Base-by-base conservation (phyloP, 1,140 invertebrate genomes). In the Mycetomoellerius zeteki region DNA sequence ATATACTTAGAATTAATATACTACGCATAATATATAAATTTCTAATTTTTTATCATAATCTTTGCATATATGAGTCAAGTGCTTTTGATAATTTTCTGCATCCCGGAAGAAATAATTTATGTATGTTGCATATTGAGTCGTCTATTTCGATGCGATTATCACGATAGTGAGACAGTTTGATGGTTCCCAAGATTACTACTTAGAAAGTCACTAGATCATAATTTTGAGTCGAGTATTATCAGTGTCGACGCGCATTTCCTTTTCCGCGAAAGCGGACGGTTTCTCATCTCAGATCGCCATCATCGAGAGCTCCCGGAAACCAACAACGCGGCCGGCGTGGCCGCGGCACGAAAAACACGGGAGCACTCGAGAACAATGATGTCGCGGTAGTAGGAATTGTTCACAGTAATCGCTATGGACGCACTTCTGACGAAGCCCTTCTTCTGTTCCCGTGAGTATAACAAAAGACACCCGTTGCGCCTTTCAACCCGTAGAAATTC, bases 341-440 rank as follows among this genome's bases (percentile, higher is more conserved):
- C 37, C 5, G 37, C 65, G 67, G 52, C 67, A 58, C 33, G 69
- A 84, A 84, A 84, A 84, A 60, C 14, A 19, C 69, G 7, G 24
- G 33, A 62, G 54, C 24, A 62, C 37, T 62, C 37, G 80, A 52
- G 80, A 84, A 84, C 80, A 84, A 84, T 84, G 37, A 73, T 75
- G 80, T 84, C 69, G 69, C 69, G 54, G 30, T 33, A 19, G 52
- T 60, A 82, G 67, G 43, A 72, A 82, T 82, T 82, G 80, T 82
- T 82, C 80, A 58, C 64, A 37, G 69, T 84, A 84, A 75, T 84
- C 80, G 27, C n/a, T 8, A 14, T 58, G 80, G 54, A 84, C 54
- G 67, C 43, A 27, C 65, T 21, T 73, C 80, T 50, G 69, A 8
- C 24, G 19, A 75, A 58, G 43, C 37, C 65, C 69, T 60, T 75